Evolutionary conservation across 2,113 vertebrate genomes (phyloP).

Genomic region (Platichthys stellatus): DNA sequence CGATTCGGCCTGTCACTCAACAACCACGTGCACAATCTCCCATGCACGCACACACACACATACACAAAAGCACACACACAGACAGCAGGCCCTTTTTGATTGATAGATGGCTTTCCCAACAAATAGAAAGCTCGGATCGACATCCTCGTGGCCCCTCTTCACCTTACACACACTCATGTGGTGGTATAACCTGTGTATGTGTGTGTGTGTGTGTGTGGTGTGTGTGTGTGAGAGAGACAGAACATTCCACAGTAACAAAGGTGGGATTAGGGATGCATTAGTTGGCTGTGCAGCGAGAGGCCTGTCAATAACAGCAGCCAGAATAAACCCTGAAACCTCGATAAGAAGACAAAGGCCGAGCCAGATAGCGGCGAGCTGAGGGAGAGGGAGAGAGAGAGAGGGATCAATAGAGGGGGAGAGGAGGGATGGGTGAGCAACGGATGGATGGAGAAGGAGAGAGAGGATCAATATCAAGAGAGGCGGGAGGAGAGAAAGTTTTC

Average conservation of each 20-base stretch:
- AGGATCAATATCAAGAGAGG: constrained; percentile 67
- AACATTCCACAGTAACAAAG: constrained; percentile 97
- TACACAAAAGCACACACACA: constrained; percentile 32
- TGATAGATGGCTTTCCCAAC: constrained; percentile 98
- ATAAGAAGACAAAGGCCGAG: constrained; percentile 97
- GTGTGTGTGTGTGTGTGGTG: constrained; percentile 7
- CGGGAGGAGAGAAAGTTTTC: constrained; percentile 65
- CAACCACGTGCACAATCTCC: constrained; percentile 76
- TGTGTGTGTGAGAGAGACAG: constrained; percentile 24
- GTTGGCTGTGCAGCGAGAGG: constrained; percentile 92
- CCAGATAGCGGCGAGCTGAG: constrained; percentile 75
- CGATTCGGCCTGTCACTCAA: constrained; percentile 96
- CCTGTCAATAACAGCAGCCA: constrained; percentile 96
- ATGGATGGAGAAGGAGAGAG: constrained; percentile 23
- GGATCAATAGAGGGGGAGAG: constrained; percentile 70
- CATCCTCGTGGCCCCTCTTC: constrained; percentile 90
- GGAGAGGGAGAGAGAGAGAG: constrained; percentile 78
- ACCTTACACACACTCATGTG: constrained; percentile 77
- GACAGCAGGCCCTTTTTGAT: constrained; percentile 84
- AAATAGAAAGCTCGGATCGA: constrained; percentile 97
- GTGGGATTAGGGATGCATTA: constrained; percentile 99
- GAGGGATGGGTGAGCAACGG: constrained; percentile 64
- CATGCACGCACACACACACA: constrained; percentile 1
- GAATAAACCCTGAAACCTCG: constrained; percentile 97
- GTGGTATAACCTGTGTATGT: constrained; percentile 30